A percentile compares a stretch with the other conserved stretches of the same genome.
phyloP scores from a whole-genome alignment of 2,113 vertebrate species.

The Suricata suricatta region DNA sequence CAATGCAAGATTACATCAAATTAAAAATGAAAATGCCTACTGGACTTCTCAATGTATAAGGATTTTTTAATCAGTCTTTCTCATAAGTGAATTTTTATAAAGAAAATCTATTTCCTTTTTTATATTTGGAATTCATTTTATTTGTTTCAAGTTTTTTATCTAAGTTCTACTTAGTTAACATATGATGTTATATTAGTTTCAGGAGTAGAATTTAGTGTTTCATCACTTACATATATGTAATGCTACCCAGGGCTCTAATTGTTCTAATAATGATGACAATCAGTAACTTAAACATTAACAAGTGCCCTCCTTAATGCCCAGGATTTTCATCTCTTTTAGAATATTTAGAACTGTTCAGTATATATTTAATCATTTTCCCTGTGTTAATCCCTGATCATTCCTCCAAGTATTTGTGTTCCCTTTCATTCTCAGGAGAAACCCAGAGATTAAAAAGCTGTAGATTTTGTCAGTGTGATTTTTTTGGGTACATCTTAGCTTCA shows the following conservation, averaged over 20 bases:
- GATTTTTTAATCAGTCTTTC: neutral
- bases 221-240: neutral
- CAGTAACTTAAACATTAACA: neutral
- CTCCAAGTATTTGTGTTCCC: neutral
- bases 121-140: neutral
- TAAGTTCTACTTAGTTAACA: neutral
- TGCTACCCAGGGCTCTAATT: neutral
- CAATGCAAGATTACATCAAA: neutral
- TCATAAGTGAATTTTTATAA: neutral
- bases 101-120: neutral
- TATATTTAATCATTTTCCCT: neutral
- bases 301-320: no score
- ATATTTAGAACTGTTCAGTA: neutral
- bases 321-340: neutral
- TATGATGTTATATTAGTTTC: neutral
- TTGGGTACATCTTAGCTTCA: neutral
- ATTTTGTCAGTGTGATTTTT: neutral
- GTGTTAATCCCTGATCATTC: neutral
- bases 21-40: neutral
- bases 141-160: neutral
- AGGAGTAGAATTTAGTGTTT: neutral
- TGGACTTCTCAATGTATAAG: neutral
- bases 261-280: neutral
- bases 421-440: neutral
- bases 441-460: neutral